These are phyloP conservation scores for Melipona quadrifasciata DNA, from an alignment of 1,140 invertebrate species.

Conservation along the genomic window DNA sequence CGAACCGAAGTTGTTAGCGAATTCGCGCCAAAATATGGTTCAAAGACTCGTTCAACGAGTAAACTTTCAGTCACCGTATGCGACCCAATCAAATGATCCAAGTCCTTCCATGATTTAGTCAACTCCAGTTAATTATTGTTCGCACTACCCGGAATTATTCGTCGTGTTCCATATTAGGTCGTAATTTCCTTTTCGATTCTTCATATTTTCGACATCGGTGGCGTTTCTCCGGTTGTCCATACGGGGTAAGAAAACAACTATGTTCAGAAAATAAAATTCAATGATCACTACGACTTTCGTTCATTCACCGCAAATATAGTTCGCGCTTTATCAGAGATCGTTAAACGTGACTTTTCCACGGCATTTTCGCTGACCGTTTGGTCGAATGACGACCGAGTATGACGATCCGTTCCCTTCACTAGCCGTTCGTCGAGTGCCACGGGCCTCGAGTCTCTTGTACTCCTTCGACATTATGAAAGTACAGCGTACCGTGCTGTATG, in stretches of 20 bases:
- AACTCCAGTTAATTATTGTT: background rate
- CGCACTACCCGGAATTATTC: background rate
- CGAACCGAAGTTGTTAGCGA: background rate
- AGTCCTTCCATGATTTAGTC: constrained; percentile 8
- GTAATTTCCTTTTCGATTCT: background rate
- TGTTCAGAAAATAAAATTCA: background rate
- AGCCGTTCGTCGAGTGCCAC: constrained; percentile 74
- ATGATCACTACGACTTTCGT: background rate
- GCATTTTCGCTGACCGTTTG: constrained; percentile 52
- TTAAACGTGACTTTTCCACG: constrained; percentile 36
- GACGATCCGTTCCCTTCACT: constrained; percentile 78
- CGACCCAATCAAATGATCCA: background rate
- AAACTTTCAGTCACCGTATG: constrained; percentile 3
- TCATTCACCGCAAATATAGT: background rate
- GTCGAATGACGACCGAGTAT: constrained; percentile 35
- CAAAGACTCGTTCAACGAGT: background rate
- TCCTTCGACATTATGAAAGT: constrained; percentile 67
- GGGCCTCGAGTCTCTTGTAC: constrained; percentile 56
- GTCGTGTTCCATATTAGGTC: background rate
- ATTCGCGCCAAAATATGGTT: background rate
- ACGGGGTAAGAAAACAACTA: background rate
- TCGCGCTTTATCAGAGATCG: background rate
- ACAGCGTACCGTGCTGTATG: constrained; percentile 41
- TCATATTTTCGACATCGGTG: background rate
- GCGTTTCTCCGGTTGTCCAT: background rate